phyloP scores from a whole-genome alignment of 2,888 invertebrate genomes.

The Dryobota labecula region DNA sequence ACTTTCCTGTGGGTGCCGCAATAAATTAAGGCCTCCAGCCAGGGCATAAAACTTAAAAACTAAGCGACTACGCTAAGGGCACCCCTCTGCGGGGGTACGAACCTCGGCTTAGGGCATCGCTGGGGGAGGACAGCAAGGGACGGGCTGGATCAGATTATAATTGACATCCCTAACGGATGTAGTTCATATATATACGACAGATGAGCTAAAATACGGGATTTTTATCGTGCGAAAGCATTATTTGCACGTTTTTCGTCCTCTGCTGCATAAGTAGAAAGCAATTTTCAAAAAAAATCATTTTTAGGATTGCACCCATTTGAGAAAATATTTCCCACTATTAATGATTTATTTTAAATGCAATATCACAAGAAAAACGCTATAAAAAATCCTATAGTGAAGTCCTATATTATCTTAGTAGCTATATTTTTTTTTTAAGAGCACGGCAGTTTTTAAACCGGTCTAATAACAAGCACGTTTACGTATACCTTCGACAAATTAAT shows the following conservation, averaged over 20 bases:
- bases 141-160: too few species aligned
- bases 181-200: neutral
- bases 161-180: slow-evolving; percentile 15
- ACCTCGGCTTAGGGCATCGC: too few species aligned
- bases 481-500: slow-evolving; percentile 45
- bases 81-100: too few species aligned
- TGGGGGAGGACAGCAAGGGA: too few species aligned
- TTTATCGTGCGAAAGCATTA: neutral
- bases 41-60: too few species aligned
- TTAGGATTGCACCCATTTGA: neutral
- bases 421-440: neutral
- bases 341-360: neutral
- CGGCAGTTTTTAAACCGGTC: slow-evolving; percentile 40
- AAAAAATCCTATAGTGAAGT: neutral
- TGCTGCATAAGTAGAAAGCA: neutral
- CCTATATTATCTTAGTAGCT: neutral
- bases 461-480: slow-evolving; percentile 31
- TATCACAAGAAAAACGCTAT: too few species aligned
- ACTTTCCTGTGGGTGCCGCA: too few species aligned
- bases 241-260: neutral
- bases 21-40: too few species aligned
- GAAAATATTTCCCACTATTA: neutral
- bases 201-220: neutral
- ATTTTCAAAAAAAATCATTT: neutral
- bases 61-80: too few species aligned